phyloP scores from a whole-genome alignment of 2,113 vertebrate species.

The Sciurus niger region DNA sequence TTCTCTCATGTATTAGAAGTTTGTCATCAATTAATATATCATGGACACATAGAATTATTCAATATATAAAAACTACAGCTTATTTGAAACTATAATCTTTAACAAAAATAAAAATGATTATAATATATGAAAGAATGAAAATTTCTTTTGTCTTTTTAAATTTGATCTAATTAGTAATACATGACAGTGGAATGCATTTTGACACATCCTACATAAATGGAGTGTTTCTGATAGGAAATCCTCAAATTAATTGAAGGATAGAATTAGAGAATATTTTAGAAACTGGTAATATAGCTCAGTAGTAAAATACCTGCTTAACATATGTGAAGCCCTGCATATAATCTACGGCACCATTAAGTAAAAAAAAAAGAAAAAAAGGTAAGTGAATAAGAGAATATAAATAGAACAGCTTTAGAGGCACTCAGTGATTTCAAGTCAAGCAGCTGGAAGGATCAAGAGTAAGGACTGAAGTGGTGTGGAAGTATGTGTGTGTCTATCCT shows the following conservation, averaged over 20 bases:
- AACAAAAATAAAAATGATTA: not conserved
- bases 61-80: not conserved
- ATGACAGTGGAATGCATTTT: too few relatives aligned
- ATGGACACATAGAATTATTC: not conserved
- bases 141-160: too few relatives aligned
- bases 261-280: not conserved
- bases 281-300: not conserved
- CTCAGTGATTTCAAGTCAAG: not conserved
- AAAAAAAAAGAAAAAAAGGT: not conserved
- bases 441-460: not conserved
- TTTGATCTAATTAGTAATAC: too few relatives aligned
- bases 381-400: not conserved
- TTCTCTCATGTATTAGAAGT: not conserved
- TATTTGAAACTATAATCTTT: not conserved
- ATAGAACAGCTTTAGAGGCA: not conserved
- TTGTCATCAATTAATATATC: not conserved
- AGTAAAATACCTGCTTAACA: not conserved
- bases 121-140: conserved; percentile 49
- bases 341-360: not conserved
- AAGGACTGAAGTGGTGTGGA: not conserved
- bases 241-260: not conserved
- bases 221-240: not conserved
- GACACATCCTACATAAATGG: too few relatives aligned
- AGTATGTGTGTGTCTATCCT: not conserved
- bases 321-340: not conserved